Evolutionary conservation across 1,140 invertebrate species (phyloP).

Genomic region (Bombus haemorrhoidalis): DNA sequence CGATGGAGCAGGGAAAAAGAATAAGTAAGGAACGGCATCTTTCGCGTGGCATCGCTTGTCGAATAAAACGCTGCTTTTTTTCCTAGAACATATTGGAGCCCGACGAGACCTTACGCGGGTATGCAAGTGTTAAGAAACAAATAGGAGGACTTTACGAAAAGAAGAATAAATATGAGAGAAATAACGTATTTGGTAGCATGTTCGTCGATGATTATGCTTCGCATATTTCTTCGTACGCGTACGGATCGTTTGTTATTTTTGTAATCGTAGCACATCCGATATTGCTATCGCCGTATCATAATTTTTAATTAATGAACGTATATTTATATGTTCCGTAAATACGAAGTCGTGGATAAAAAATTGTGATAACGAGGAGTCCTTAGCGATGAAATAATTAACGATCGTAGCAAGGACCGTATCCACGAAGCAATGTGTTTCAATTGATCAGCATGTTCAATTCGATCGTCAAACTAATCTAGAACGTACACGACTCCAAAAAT

Average conservation of each 20-base stretch:
- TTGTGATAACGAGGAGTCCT: neutral
- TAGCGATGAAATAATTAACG: neutral
- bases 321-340: neutral
- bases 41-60: conserved; percentile 55
- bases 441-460: neutral
- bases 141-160: neutral
- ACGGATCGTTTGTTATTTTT: too few relatives aligned
- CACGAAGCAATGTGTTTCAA: neutral
- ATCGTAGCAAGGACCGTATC: neutral
- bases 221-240: neutral
- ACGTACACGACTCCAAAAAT: too few relatives aligned
- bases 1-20: neutral
- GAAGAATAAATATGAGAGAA: neutral
- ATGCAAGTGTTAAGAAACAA: too few relatives aligned
- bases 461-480: conserved; percentile 9
- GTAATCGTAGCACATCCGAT: neutral
- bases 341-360: neutral
- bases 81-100: too few relatives aligned
- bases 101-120: too few relatives aligned
- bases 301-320: neutral
- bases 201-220: neutral
- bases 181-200: neutral
- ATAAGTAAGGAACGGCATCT: conserved; percentile 4
- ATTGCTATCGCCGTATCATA: neutral
- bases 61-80: conserved; percentile 31